phyloP scores from a whole-genome alignment of 2,888 invertebrate species.

The Imbricaverruca yamaguchii region DNA sequence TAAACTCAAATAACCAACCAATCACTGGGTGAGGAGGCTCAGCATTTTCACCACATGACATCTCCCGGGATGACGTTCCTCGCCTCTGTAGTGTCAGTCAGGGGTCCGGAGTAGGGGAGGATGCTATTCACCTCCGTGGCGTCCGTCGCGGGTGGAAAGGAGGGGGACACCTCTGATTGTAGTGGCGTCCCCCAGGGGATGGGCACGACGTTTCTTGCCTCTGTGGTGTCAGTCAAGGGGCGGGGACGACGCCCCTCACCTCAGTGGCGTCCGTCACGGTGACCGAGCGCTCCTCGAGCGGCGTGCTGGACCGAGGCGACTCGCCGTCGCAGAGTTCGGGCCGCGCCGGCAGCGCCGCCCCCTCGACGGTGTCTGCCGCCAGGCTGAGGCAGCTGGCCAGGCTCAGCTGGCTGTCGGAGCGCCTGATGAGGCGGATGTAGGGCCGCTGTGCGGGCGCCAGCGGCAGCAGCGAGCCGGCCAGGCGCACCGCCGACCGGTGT shows the following conservation, averaged over 20 bases:
- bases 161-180: no score
- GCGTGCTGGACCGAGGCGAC: background rate
- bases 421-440: background rate
- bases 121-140: background rate
- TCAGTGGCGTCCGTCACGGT: background rate
- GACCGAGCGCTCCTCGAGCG: background rate
- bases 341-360: background rate
- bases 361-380: background rate
- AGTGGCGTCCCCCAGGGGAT: no score
- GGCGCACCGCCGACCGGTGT: background rate
- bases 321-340: slow-evolving; percentile 7
- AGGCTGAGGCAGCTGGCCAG: background rate
- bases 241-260: background rate
- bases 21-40: no score
- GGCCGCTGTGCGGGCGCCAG: background rate
- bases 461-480: slow-evolving; percentile 5
- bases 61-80: no score
- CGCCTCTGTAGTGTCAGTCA: no score
- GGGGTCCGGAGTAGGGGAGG: no score
- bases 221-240: no score
- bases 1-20: no score
- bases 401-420: background rate
- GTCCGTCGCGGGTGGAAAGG: background rate
- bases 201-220: no score
- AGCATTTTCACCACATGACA: no score